Base-by-base conservation (phyloP, 2,797 vertebrate genomes). In the Parambassis ranga region DNA sequence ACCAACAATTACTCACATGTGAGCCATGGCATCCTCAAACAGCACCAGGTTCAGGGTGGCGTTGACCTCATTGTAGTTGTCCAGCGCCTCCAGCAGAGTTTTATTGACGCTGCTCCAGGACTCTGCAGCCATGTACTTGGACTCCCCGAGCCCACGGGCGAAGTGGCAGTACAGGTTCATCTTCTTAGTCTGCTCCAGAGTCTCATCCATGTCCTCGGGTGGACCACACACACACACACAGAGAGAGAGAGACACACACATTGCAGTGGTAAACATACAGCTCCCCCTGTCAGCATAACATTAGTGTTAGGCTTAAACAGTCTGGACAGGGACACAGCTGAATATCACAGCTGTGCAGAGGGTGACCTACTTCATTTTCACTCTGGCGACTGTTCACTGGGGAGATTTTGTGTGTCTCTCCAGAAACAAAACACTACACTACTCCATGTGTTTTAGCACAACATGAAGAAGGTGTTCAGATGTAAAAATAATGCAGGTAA, bases 81-180 rank as follows among this genome's bases (percentile, higher is more conserved):
- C 92, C 80, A 98, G 88, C 9, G 91, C 93, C 65, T 98, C 95
- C 79, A 90, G 65, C 10, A 98, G 92, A 47, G 86, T 94, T 68
- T 93, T 93, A 55, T 84, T 94, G 63, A 98, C 70, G 59, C 88
- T 86, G 50, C 92, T 91, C 96, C 97, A 98, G 10, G 92, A 93
- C 22, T 89, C 90, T 3, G 93, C 93, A 0, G 94, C 79, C 87
- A 94, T 90, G 42, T 99, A 99, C 73, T 87, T 92, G 59, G 94
- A 83, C n/a, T 98, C 94, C 2, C 94, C 90, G 0, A 92, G 66
- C 18, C 96, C 96, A 10, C 52, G 81, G 71, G 95, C 93, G 65
- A 98, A 98, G 81, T 98, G 97, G 82, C 95, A 97, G 75, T 92
- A 98, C 68, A 98, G 60, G 72, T 95, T 97, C 85, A 95, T 91